Evolutionary conservation across 2,113 vertebrate species (phyloP).

Genomic region (Isichthys henryi): DNA sequence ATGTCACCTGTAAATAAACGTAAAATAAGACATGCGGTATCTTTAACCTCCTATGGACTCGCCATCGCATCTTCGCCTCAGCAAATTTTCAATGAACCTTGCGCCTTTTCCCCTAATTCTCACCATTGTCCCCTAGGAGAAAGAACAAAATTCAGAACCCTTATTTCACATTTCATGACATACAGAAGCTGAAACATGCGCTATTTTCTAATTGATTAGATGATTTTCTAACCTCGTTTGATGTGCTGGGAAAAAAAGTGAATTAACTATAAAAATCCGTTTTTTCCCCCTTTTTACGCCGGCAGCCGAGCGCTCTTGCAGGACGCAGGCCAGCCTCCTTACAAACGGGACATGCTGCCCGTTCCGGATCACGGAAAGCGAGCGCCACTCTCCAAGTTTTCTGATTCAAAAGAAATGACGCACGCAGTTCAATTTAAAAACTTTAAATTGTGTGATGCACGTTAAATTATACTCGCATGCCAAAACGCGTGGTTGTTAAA

Average conservation of each 20-base stretch:
- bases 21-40: background rate
- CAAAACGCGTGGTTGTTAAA: background rate
- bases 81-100: background rate
- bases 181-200: background rate
- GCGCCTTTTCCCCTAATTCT: background rate
- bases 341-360: conserved; percentile 46
- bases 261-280: background rate
- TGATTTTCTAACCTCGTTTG: background rate
- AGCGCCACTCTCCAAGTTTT: background rate
- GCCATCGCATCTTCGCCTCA: background rate
- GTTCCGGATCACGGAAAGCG: conserved; percentile 23
- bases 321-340: background rate
- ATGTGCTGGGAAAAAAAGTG: background rate
- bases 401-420: background rate
- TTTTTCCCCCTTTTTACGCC: background rate
- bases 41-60: background rate
- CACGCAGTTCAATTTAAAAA: background rate
- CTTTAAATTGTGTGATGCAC: background rate
- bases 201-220: background rate
- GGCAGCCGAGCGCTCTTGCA: background rate
- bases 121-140: background rate
- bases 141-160: background rate
- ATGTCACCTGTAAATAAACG: background rate
- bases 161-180: background rate
- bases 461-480: background rate